These are phyloP conservation scores for Tethea ocularis DNA, from an alignment of 2,888 invertebrate species.

Conservation along the genomic window DNA sequence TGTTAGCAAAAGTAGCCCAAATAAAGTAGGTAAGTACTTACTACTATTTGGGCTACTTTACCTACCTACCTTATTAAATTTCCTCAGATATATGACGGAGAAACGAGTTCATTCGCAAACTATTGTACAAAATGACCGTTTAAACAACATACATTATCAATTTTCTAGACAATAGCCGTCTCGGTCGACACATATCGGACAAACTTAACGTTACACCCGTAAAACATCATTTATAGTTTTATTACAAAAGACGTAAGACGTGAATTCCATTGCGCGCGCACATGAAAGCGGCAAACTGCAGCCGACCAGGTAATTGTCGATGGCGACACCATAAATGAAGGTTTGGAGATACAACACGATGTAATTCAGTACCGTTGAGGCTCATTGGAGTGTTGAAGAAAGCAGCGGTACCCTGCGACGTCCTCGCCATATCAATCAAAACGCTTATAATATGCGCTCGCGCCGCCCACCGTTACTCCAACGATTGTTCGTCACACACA, in stretches of 20 bases:
- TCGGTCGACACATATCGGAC: slow-evolving; percentile 26
- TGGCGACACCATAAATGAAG: slow-evolving; percentile 76
- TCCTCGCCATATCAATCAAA: slow-evolving; percentile 79
- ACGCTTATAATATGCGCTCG: slow-evolving; percentile 67
- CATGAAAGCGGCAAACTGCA: slow-evolving; percentile 23
- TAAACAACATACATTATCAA: slow-evolving; percentile 57
- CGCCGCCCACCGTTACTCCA: slow-evolving; percentile 51
- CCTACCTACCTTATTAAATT: slow-evolving; percentile 60
- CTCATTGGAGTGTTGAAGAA: slow-evolving; percentile 79
- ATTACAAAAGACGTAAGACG: slow-evolving; percentile 6
- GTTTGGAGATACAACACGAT: slow-evolving; percentile 70
- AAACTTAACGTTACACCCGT: slow-evolving; percentile 13
- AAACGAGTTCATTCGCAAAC: slow-evolving; percentile 32
- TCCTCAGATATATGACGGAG: slow-evolving; percentile 53
- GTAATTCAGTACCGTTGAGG: slow-evolving; percentile 79
- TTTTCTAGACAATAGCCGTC: slow-evolving; percentile 64
- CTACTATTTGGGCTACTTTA: no score
- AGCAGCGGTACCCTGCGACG: slow-evolving; percentile 74
- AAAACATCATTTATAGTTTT: slow-evolving; percentile 17
- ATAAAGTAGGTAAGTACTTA: no score
- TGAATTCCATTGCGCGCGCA: slow-evolving; percentile 3
- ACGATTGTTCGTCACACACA: slow-evolving; percentile 29
- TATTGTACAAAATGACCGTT: slow-evolving; percentile 52
- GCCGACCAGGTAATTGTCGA: slow-evolving; percentile 62
- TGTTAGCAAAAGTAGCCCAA: background rate